Evolutionary conservation across 2,888 invertebrate species (phyloP).

Genomic region (Hylaea fasciaria): DNA sequence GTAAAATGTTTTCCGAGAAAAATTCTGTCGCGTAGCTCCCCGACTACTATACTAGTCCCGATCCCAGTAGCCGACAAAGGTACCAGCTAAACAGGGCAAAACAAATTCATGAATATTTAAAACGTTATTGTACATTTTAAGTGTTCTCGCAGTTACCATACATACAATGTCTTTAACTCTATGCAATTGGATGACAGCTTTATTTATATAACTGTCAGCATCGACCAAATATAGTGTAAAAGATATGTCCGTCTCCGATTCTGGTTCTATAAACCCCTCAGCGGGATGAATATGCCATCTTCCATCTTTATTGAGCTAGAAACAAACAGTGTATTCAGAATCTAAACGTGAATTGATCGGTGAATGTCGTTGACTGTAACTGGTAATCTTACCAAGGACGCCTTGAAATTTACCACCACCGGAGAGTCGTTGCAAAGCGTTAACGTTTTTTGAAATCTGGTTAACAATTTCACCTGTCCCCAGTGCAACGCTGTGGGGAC

Average conservation of each 20-base stretch:
- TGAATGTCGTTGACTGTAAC: too few species aligned
- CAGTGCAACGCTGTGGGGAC: conserved; percentile 86
- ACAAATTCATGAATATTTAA: neutral
- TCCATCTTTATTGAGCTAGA: conserved; percentile 71
- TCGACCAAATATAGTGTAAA: conserved; percentile 70
- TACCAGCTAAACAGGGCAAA: conserved; percentile 45
- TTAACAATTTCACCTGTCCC: conserved; percentile 86
- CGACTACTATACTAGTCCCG: conserved; percentile 87
- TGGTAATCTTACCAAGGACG: conserved; percentile 76
- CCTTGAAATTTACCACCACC: conserved; percentile 85
- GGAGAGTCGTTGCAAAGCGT: conserved; percentile 89
- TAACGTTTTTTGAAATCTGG: conserved; percentile 76
- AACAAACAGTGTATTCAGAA: conserved; percentile 15
- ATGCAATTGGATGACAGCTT: conserved; percentile 72
- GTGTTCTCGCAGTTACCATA: neutral
- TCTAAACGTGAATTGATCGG: too few species aligned
- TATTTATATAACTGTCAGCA: conserved; percentile 72
- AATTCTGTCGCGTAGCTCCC: conserved; percentile 85
- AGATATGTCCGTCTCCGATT: conserved; percentile 67
- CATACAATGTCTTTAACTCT: conserved; percentile 79
- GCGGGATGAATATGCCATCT: conserved; percentile 69
- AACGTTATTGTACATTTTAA: too few species aligned
- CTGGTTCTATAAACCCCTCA: conserved; percentile 69
- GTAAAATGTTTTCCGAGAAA: conserved; percentile 87
- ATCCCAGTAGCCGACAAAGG: conserved; percentile 85